These are phyloP conservation scores for Stegastes partitus DNA, from an alignment of 2,113 vertebrate species.

Conservation along the genomic window DNA sequence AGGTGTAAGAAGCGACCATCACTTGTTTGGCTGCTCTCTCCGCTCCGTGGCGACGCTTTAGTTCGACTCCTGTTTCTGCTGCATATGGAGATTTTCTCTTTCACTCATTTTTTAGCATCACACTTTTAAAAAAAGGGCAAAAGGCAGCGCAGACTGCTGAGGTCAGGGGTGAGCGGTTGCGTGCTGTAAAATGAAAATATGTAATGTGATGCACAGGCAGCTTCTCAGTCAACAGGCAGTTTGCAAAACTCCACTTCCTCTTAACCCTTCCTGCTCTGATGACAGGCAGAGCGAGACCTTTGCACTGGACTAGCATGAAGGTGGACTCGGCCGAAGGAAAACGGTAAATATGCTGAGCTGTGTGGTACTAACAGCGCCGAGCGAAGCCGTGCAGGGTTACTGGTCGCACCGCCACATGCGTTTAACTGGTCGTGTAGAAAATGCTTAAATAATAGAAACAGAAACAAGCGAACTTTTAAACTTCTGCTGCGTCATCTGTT, in stretches of 20 bases:
- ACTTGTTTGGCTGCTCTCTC: too few species aligned
- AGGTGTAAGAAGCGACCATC: neutral
- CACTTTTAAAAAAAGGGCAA: neutral
- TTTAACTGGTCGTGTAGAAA: too few species aligned
- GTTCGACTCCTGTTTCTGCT: neutral
- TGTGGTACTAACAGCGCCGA: too few species aligned
- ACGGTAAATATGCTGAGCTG: too few species aligned
- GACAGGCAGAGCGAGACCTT: conserved; percentile 3
- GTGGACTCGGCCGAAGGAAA: too few species aligned
- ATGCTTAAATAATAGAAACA: too few species aligned
- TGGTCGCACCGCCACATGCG: too few species aligned
- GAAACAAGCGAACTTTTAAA: too few species aligned
- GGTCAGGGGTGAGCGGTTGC: neutral
- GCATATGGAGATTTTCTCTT: too few species aligned
- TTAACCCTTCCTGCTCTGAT: conserved; percentile 69
- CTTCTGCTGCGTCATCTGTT: too few species aligned
- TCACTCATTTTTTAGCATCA: too few species aligned
- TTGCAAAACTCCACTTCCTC: conserved; percentile 77
- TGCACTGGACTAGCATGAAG: neutral
- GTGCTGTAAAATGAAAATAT: conserved; percentile 2
- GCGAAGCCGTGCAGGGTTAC: too few species aligned
- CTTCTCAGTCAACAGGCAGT: conserved; percentile 64
- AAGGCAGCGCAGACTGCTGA: neutral
- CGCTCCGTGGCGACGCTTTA: neutral
- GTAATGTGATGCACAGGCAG: conserved; percentile 48